Conservation (phyloP, 2,888 invertebrate species). For the Seira sanloemensis region DNA sequence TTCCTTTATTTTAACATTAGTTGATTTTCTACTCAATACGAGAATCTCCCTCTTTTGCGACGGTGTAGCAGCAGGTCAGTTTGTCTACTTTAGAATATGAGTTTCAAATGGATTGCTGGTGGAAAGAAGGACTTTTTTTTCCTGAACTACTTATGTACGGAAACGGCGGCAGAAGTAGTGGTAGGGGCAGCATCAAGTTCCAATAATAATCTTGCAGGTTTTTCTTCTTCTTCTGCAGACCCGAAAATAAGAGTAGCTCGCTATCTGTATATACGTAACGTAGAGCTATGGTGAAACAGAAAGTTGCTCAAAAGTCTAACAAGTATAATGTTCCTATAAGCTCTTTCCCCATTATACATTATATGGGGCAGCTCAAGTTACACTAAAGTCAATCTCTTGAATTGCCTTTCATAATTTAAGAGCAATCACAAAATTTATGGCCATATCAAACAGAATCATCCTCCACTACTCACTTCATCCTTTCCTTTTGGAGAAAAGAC, state of each 20-base stretch:
- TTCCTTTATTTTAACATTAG: background rate
- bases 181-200: background rate
- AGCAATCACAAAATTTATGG: conserved; percentile 72
- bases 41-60: no score
- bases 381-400: conserved; percentile 70
- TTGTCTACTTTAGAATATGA: no score
- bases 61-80: no score
- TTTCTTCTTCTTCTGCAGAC: no score
- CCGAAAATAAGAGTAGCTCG: conserved; percentile 18
- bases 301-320: background rate
- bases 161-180: no score
- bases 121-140: no score
- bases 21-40: no score
- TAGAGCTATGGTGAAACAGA: conserved; percentile 1
- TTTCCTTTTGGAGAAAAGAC: conserved; percentile 6
- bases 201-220: conserved; percentile 6
- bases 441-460: conserved; percentile 67
- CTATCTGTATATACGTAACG: background rate
- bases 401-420: conserved; percentile 72
- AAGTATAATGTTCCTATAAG: background rate
- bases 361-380: conserved; percentile 46
- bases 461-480: conserved; percentile 29
- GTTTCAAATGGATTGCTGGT: no score
- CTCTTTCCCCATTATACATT: background rate
- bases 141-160: no score